Percentiles rank a stretch among this genome's conserved stretches.
phyloP scores from a whole-genome alignment of 2,888 invertebrate species.

The Merodon equestris region DNA sequence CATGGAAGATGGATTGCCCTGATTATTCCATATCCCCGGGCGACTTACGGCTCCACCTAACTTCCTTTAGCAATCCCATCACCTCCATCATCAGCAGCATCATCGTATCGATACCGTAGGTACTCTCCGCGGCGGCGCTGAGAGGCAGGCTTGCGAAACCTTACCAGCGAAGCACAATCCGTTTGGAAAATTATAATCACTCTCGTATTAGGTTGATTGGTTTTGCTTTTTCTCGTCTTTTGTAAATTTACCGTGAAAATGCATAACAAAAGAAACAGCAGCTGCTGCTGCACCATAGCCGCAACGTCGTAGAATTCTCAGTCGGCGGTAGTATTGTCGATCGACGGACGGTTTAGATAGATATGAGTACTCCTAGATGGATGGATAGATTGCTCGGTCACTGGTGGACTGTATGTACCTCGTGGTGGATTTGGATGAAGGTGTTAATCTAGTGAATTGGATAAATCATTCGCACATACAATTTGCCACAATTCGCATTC shows the following conservation, averaged over 20 bases:
- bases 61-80: conserved; percentile 51
- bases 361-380: conserved; percentile 5
- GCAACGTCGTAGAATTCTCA: conserved; percentile 24
- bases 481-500: conserved; percentile 62
- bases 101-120: neutral
- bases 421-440: conserved; percentile 50
- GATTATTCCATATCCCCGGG: conserved; percentile 62
- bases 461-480: conserved; percentile 58
- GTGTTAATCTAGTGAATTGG: conserved; percentile 65
- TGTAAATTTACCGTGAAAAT: conserved; percentile 63
- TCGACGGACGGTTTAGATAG: conserved; percentile 22
- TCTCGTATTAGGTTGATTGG: conserved; percentile 69
- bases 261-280: conserved; percentile 60
- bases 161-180: conserved; percentile 54
- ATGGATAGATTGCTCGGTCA: conserved; percentile 35
- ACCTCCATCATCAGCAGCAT: conserved; percentile 26
- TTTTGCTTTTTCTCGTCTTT: conserved; percentile 60
- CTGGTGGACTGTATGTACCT: conserved; percentile 6
- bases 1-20: conserved; percentile 64
- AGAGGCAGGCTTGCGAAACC: conserved; percentile 42
- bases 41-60: conserved; percentile 57
- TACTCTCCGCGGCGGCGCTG: neutral
- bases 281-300: conserved; percentile 23
- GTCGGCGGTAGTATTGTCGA: conserved; percentile 32
- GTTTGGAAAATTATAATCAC: conserved; percentile 68